These are phyloP conservation scores for Neoaliturus tenellus DNA, from an alignment of 2,888 invertebrate species.

Conservation along the genomic window DNA sequence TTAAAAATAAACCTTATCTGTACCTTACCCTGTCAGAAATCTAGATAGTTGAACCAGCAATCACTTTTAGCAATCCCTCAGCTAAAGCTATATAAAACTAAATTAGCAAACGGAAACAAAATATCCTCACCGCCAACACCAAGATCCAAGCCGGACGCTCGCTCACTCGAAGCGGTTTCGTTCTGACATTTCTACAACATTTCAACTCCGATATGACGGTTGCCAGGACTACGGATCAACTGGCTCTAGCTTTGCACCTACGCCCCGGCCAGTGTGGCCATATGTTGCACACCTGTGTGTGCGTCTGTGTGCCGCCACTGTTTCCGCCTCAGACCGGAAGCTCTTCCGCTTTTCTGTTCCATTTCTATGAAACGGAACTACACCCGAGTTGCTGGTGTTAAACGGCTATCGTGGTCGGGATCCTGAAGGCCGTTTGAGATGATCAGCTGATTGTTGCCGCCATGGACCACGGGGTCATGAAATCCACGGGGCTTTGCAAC, in stretches of 20 bases:
- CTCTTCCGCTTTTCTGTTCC: slow-evolving; percentile 45
- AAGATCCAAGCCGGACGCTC: background rate
- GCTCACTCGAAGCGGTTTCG: background rate
- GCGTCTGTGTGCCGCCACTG: background rate
- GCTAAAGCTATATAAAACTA: too few species aligned
- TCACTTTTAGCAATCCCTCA: too few species aligned
- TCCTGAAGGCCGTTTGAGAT: slow-evolving; percentile 13
- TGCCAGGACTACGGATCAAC: background rate
- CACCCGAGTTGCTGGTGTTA: background rate
- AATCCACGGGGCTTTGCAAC: too few species aligned
- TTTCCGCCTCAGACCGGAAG: slow-evolving; percentile 43
- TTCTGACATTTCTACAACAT: background rate
- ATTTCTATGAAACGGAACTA: slow-evolving; percentile 21
- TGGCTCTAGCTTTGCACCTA: background rate
- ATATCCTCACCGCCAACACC: background rate
- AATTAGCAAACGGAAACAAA: too few species aligned
- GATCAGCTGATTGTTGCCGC: too few species aligned
- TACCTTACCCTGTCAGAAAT: too few species aligned
- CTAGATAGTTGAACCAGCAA: too few species aligned
- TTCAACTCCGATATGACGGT: background rate
- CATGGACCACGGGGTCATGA: too few species aligned
- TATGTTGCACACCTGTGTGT: slow-evolving; percentile 34
- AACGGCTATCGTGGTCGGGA: slow-evolving; percentile 12
- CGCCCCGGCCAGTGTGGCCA: slow-evolving; percentile 10
- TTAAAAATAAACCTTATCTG: too few species aligned